Percentiles rank a stretch among this genome's conserved stretches.
Evolutionary conservation across 2,888 invertebrate genomes (phyloP).

Genomic region (Phoenoteleia sp.): DNA sequence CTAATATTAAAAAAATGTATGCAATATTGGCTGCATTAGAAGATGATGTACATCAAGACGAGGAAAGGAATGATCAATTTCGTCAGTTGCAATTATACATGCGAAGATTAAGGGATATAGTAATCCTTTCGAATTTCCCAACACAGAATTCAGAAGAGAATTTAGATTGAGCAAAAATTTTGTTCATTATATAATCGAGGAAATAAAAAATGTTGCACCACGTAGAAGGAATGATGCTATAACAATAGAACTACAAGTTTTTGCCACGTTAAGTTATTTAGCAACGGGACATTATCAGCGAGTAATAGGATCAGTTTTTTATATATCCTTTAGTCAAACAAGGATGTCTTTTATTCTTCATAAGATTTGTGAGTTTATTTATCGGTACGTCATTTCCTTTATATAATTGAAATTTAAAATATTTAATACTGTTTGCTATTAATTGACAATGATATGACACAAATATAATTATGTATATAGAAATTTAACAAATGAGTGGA

Average conservation of each 20-base stretch:
- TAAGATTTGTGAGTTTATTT: background rate
- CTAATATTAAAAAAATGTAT: background rate
- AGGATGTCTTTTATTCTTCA: background rate
- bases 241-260: background rate
- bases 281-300: background rate
- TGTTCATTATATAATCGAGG: background rate
- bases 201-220: background rate
- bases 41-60: background rate
- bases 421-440: background rate
- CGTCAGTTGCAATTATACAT: background rate
- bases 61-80: background rate
- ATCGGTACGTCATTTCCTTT: background rate
- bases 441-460: background rate
- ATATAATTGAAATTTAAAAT: background rate
- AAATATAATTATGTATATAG: background rate
- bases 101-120: background rate
- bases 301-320: background rate
- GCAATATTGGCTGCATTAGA: background rate
- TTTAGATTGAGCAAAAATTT: background rate
- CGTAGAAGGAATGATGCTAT: background rate
- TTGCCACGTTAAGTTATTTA: background rate
- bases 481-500: background rate
- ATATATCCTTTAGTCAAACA: background rate
- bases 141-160: background rate
- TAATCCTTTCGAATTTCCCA: background rate